These are phyloP conservation scores for Heliocidaris tuberculata DNA, from an alignment of 35 echinoderm and acorn worm species.

Conservation along the genomic window DNA sequence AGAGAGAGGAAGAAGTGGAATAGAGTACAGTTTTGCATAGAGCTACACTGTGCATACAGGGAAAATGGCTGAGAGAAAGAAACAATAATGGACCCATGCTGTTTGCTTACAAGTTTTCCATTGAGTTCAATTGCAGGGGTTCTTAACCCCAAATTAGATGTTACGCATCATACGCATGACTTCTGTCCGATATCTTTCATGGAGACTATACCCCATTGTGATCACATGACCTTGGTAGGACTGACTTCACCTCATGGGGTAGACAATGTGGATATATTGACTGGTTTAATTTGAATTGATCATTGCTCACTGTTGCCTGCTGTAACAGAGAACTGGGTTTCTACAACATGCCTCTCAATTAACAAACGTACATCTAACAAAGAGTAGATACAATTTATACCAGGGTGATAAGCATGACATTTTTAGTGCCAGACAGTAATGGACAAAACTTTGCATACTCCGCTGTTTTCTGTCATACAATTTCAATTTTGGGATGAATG, in stretches of 20 bases:
- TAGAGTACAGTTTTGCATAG: not conserved
- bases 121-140: not conserved
- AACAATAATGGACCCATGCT: not conserved
- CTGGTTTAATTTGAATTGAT: constrained; percentile 2
- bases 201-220: not conserved
- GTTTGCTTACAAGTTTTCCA: not conserved
- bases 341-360: too few species aligned
- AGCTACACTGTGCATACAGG: not conserved
- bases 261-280: constrained; percentile 6
- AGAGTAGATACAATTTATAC: too few species aligned
- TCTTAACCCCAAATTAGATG: constrained; percentile 4
- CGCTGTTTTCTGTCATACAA: too few species aligned
- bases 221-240: not conserved
- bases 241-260: not conserved
- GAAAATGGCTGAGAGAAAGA: not conserved
- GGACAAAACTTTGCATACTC: too few species aligned
- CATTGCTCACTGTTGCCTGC: not conserved
- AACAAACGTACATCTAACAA: too few species aligned
- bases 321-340: too few species aligned
- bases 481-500: too few species aligned
- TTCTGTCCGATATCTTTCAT: not conserved
- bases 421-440: too few species aligned
- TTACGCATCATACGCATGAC: not conserved
- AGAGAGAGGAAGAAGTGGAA: not conserved
- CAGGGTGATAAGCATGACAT: too few species aligned